Evolutionary conservation across 2,888 invertebrate genomes (phyloP), one percentile per base, ranked within the genome.

Genomic region (Xanthia togata): DNA sequence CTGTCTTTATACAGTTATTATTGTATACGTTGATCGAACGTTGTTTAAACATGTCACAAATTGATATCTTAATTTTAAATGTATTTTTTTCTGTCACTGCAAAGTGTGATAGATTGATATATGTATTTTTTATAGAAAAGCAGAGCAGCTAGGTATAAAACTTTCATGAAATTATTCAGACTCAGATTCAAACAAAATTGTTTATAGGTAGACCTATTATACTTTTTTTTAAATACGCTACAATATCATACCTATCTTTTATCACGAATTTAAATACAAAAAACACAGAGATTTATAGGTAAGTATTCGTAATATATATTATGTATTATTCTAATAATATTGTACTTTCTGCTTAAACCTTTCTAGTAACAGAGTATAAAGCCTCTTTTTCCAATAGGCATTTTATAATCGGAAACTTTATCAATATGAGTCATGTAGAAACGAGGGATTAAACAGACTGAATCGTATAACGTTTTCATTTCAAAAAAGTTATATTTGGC

Each of bases 11-110:
- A n/a, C n/a, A n/a, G n/a, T n/a, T n/a, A n/a, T n/a, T n/a, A n/a
- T n/a, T n/a, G n/a, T n/a, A 35, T 68, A 12, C 26, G 55, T 83
- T 84, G 87, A 84, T 86, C 35, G 87, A 84, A 64, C 70, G 69
- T 12, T 79, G 70, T 83, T 68, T 70, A 83, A 73, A 79, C 79
- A 73, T 68, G 84, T 64, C 84, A 86, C 71, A 70, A 82, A 71
- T 70, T 75, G 79, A 84, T 73, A 62, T 83, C 79, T 79, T 79
- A 50, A 79, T 86, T 63, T 68, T 69, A 79, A 75, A 71, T 47
- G 50, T 82, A 12, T 70, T 64, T 81, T 60, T 47, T 31, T 35
- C 57, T 55, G 41, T 57, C 62, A 44, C 9, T 47, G 50, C 12
- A 11, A 69, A 79, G n/a, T 80, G 44, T 62, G 41, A 85, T 70